Base-by-base conservation (phyloP, 2,888 invertebrate genomes). In the Eupithecia exiguata region DNA sequence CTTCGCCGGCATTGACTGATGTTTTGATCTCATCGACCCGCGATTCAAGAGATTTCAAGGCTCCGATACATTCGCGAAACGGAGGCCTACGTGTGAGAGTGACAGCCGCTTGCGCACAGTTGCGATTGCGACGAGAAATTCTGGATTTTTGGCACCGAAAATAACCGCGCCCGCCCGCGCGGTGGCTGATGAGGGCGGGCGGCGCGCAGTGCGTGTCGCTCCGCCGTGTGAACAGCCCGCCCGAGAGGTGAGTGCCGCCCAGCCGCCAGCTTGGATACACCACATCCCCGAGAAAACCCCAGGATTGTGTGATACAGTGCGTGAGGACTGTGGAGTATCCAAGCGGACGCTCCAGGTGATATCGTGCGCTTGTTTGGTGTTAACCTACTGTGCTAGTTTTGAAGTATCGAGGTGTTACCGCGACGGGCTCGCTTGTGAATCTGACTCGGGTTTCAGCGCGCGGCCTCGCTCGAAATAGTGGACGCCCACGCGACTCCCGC, bases 61-160 rank as follows among this genome's bases (percentile, higher is more conserved):
- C 83, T 80, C 79, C 80, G 78, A 74, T 69, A 40, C 40, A 25
- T 68, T 77, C 75, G 79, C 78, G 76, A 79, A 76, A 74, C 68
- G 70, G 18, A 49, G 62, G 80, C 68, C 72, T 72, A 77, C 78
- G 91, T 87, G 89, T 79, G 92, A 91, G 89, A 85, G 92, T 86
- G 90, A 91, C 84, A 84, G 86, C 66, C 61, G 71, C 66, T 35
- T 35, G 73, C 66, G 61, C 76, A 69, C 62, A 69, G 76, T 73
- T 76, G 76, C 75, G 70, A 75, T 75, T 75, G 72, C 66, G 43
- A 36, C n/a, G 65, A 71, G 90, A 90, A 92, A 92, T 93, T 91
- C 90, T 90, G 92, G 90, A 92, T 93, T 94, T 93, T 94, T 94
- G 93, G 92, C 93, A 92, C 94, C 94, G 89, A 94, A 94, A 94